Conservation (phyloP, 2,113 vertebrate species). For the Atrichornis clamosus region DNA sequence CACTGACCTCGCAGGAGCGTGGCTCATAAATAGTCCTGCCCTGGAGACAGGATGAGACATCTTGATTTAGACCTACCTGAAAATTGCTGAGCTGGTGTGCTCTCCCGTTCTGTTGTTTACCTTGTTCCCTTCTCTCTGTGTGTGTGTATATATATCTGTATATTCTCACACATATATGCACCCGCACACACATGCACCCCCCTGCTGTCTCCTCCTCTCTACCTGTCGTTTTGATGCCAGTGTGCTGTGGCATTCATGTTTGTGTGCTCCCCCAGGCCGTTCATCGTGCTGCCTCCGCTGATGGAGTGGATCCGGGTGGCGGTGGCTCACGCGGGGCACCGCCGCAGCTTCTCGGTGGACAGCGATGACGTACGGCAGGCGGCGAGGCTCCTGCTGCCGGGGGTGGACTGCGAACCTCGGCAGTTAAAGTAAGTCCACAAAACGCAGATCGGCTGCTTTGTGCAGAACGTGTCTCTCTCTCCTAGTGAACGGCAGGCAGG, state of each 20-base stretch:
- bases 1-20: not conserved
- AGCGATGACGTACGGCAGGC: constrained; percentile 98
- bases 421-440: constrained; percentile 86
- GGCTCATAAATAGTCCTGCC: not conserved
- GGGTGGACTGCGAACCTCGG: constrained; percentile 96
- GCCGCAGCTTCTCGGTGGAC: constrained; percentile 96
- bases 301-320: constrained; percentile 98
- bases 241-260: not conserved
- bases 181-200: too few species aligned
- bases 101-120: not conserved
- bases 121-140: not conserved
- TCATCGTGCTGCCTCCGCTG: constrained; percentile 92
- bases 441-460: not conserved
- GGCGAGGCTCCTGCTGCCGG: constrained; percentile 89
- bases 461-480: not conserved
- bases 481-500: not conserved
- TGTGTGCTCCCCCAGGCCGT: constrained; percentile 81
- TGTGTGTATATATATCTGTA: not conserved
- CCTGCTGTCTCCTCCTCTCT: not conserved
- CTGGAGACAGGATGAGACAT: not conserved
- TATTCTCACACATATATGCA: not conserved
- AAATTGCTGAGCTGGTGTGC: not conserved
- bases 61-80: not conserved
- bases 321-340: constrained; percentile 90
- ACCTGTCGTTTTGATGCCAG: not conserved